A percentile compares a stretch with the other conserved stretches of the same genome.
phyloP scores from a whole-genome alignment of 2,888 invertebrate species.

The Syrphus vitripennis region DNA sequence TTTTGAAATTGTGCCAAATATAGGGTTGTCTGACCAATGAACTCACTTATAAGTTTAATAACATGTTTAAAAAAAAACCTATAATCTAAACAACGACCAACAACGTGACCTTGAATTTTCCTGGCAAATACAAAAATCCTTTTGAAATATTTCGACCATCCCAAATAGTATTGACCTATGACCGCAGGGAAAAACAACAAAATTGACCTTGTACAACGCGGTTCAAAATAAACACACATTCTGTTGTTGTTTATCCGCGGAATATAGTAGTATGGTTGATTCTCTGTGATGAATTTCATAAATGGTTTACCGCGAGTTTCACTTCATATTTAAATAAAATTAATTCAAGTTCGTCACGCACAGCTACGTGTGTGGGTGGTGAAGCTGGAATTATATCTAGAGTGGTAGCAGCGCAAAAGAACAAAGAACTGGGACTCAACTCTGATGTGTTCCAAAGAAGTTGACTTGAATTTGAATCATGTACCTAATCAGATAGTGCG shows the following conservation, averaged over 20 bases:
- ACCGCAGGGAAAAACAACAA: not conserved
- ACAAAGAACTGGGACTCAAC: constrained; percentile 2
- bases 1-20: constrained; percentile 3
- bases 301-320: constrained; percentile 20
- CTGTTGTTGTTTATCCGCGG: not conserved
- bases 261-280: not conserved
- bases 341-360: constrained; percentile 62
- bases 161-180: not conserved
- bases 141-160: not conserved
- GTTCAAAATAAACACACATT: not conserved
- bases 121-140: not conserved
- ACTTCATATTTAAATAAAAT: not conserved
- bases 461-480: constrained; percentile 49
- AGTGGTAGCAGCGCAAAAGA: constrained; percentile 13
- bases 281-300: constrained; percentile 15
- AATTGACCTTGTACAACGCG: not conserved
- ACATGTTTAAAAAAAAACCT: not conserved
- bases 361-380: constrained; percentile 22
- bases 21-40: constrained; percentile 5
- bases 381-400: constrained; percentile 4
- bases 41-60: not conserved
- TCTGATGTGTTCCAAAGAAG: not conserved
- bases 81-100: not conserved
- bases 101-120: constrained; percentile 1
- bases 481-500: constrained; percentile 36